Percentiles rank a stretch among this genome's conserved stretches.
Evolutionary conservation across 2,888 invertebrate genomes (phyloP).

Genomic region (Dicyrtoma fusca): DNA sequence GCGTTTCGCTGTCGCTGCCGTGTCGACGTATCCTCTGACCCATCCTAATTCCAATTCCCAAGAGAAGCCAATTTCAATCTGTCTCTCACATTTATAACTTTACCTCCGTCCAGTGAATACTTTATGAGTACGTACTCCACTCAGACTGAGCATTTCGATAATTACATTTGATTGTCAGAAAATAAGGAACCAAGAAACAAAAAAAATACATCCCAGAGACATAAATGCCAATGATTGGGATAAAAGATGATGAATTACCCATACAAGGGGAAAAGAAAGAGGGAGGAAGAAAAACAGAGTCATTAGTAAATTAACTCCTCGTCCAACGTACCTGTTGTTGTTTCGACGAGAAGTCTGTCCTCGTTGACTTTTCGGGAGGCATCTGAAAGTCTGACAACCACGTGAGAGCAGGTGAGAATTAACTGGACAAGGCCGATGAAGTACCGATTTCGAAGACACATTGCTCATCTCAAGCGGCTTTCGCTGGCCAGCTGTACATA

Average conservation of each 20-base stretch:
- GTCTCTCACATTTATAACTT: too few species aligned
- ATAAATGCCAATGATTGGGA: too few species aligned
- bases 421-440: conserved; percentile 58
- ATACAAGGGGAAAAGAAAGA: too few species aligned
- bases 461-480: conserved; percentile 57
- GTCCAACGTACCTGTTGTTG: conserved; percentile 67
- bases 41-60: conserved; percentile 59
- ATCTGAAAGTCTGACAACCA: conserved; percentile 56
- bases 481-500: conserved; percentile 54
- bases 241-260: background rate
- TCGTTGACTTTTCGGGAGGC: conserved; percentile 61
- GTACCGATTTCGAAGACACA: conserved; percentile 57
- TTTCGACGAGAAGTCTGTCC: conserved; percentile 75
- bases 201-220: too few species aligned
- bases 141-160: too few species aligned
- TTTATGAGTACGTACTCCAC: too few species aligned
- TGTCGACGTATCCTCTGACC: conserved; percentile 74
- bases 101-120: too few species aligned
- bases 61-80: too few species aligned
- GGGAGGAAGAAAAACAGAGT: background rate
- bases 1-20: conserved; percentile 72
- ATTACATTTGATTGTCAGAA: too few species aligned
- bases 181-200: too few species aligned
- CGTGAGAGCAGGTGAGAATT: conserved; percentile 57
- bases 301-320: background rate